Evolutionary conservation across 30 jellyfish, hydroid and myxozoan genomes (phyloP).

Genomic region (Catostylus mosaicus): DNA sequence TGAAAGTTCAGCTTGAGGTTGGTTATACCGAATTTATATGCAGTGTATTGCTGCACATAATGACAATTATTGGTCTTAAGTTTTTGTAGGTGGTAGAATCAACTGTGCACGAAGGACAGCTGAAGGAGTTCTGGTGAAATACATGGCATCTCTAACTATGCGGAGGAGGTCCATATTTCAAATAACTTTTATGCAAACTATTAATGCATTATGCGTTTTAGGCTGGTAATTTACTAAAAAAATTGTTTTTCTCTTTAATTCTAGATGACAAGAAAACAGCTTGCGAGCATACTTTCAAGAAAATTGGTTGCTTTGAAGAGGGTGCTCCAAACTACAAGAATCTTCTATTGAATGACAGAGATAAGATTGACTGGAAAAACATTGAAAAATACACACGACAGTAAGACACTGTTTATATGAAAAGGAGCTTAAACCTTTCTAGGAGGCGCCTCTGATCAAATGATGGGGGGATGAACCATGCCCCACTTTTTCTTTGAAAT

Average conservation of each 20-base stretch:
- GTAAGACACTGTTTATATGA: slow-evolving; percentile 18
- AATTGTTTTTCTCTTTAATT: not conserved
- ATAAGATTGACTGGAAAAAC: slow-evolving; percentile 8
- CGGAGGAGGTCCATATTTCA: not conserved
- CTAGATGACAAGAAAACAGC: not conserved
- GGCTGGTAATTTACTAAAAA: not conserved
- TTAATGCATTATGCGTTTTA: too few species aligned
- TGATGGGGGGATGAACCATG: too few species aligned
- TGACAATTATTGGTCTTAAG: too few species aligned
- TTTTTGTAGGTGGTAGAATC: not conserved
- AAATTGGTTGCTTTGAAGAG: slow-evolving; percentile 42
- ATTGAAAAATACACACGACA: slow-evolving; percentile 11
- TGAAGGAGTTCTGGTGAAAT: not conserved
- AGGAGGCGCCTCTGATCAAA: too few species aligned
- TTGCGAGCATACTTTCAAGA: not conserved
- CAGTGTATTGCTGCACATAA: too few species aligned
- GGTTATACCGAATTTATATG: too few species aligned
- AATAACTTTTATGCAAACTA: too few species aligned
- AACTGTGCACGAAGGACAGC: not conserved
- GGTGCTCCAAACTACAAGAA: not conserved
- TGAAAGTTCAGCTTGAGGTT: too few species aligned
- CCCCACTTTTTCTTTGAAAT: too few species aligned
- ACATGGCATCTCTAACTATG: not conserved
- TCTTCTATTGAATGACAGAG: slow-evolving; percentile 14
- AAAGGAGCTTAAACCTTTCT: too few species aligned